Evolutionary conservation across 2,113 vertebrate species (phyloP).

Genomic region (Mustelus asterias): DNA sequence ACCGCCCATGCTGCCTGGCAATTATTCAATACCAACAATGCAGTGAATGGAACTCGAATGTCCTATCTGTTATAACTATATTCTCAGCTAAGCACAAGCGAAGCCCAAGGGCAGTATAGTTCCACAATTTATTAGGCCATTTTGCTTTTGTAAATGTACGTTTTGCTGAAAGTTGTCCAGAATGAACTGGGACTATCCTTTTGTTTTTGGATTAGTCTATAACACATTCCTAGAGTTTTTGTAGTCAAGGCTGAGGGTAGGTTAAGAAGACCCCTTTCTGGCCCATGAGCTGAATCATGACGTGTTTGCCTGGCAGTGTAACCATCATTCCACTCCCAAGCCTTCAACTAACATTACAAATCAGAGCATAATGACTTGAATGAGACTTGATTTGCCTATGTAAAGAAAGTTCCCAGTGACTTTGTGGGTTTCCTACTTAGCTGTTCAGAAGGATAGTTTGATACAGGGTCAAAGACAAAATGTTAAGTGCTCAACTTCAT

Average conservation of each 20-base stretch:
- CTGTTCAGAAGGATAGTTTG: neutral
- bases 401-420: neutral
- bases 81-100: neutral
- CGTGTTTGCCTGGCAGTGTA: neutral
- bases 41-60: constrained; percentile 40
- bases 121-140: constrained; percentile 50
- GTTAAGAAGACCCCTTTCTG: neutral
- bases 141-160: constrained; percentile 45
- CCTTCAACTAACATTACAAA: neutral
- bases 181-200: neutral
- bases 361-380: neutral
- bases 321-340: neutral
- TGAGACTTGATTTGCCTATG: neutral
- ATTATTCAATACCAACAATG: constrained; percentile 48
- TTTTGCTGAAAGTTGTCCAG: constrained; percentile 39
- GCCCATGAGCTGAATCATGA: neutral
- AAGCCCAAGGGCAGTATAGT: constrained; percentile 48
- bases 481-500: neutral
- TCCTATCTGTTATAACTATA: neutral
- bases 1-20: constrained; percentile 44
- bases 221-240: constrained; percentile 57
- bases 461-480: neutral
- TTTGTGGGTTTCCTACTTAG: neutral
- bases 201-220: constrained; percentile 58
- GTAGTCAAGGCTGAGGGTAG: constrained; percentile 39